Evolutionary conservation across 2,113 vertebrate species (phyloP), one percentile per base, ranked within the genome.

Genomic region (Coptodon bakossiorum): DNA sequence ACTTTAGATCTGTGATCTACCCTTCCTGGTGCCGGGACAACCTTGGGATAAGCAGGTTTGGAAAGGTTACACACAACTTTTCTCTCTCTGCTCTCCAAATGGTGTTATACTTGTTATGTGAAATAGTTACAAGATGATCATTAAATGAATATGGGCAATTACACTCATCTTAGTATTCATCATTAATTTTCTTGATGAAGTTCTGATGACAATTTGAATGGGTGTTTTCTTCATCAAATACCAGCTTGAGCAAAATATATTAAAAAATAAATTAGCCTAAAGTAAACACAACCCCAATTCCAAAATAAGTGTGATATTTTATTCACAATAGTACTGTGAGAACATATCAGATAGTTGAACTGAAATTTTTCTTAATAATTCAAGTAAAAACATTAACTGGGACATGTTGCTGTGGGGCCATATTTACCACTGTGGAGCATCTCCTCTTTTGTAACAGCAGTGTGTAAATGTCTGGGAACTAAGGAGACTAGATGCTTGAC

Each of bases 1-100:
- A 53, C 81, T 81, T 88, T 5, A 83, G 87, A 94, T 86, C 80
- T 81, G 52, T 16, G 83, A 80, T 83, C 57, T 78, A 61, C 31
- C 43, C 82, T 53, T 82, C n/a, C 48, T 63, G 17, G 6, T 63
- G 87, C 52, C 24, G 13, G 63, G 14, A 34, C 61, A 82, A 81
- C 85, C 52, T 73, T 81, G 45, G 34, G 17, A 22, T 76, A 27
- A 63, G 82, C 22, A 80, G 63, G 38, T 66, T 73, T 59, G 63
- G n/a, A 83, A 86, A 83, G 29, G 61, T 78, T 50, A 14, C 50
- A 40, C 52, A 27, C 68, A 73, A 73, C 3, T 13, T 22, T 34
- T 40, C 19, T 17, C 27, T n/a, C 31, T 22, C 40, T 63, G 9
- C 11, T 43, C 40, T 5, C 9, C 7, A 50, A n/a, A 52, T 53